Evolutionary conservation across 92 coral and sea anemone species (phyloP).

Genomic region (Micromussa lordhowensis): DNA sequence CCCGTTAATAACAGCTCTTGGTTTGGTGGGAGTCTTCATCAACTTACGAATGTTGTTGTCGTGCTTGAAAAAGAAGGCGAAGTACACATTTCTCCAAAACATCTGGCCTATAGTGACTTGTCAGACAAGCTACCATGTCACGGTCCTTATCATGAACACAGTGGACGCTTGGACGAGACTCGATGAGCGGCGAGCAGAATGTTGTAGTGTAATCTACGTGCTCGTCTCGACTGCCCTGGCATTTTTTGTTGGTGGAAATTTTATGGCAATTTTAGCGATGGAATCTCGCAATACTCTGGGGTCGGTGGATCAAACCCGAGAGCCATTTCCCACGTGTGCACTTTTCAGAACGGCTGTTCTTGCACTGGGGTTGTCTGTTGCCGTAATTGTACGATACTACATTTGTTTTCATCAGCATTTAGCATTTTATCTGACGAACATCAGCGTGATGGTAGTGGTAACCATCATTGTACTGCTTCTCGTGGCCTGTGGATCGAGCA

Average conservation of each 20-base stretch:
- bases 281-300: neutral
- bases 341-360: neutral
- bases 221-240: neutral
- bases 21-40: neutral
- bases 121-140: constrained; percentile 1
- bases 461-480: neutral
- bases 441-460: neutral
- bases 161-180: neutral
- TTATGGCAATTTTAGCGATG: constrained; percentile 10
- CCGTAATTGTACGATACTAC: neutral
- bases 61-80: neutral
- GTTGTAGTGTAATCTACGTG: constrained; percentile 1
- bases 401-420: neutral
- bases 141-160: neutral
- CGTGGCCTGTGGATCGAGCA: neutral
- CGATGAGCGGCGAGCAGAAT: neutral
- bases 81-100: neutral
- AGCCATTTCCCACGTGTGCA: neutral
- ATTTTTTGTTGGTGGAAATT: constrained; percentile 12
- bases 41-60: neutral
- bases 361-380: neutral
- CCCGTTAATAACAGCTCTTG: neutral
- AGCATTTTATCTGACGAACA: neutral
- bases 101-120: neutral
- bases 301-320: neutral